A percentile compares a stretch with the other conserved stretches of the same genome.
Evolutionary conservation across 2,113 vertebrate species (phyloP).

Genomic region (Tychaedon coryphoeus): DNA sequence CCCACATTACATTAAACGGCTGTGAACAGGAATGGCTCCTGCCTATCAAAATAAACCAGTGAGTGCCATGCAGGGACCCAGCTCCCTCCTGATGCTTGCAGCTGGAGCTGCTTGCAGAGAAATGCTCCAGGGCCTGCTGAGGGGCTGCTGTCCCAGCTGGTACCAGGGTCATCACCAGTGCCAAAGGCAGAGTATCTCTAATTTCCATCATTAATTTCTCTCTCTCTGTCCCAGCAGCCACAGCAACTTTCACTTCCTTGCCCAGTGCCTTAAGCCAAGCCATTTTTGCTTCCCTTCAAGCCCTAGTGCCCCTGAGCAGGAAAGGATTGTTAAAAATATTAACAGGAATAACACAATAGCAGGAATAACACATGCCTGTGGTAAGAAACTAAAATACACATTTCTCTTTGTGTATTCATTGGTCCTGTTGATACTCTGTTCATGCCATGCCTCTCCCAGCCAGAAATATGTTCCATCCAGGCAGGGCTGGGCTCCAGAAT

Average conservation of each 20-base stretch:
- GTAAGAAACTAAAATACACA: neutral
- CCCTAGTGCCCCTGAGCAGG: neutral
- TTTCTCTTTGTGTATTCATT: neutral
- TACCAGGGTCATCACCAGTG: neutral
- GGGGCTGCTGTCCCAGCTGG: neutral
- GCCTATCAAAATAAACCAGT: slow-evolving; percentile 14
- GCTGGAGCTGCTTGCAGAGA: fast-evolving
- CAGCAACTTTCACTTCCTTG: neutral
- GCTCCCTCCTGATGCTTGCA: neutral
- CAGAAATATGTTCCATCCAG: neutral
- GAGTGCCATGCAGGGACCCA: neutral
- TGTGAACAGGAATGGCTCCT: slow-evolving; percentile 7
- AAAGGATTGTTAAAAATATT: neutral
- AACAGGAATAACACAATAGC: neutral
- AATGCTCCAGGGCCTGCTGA: neutral
- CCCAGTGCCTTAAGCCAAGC: neutral
- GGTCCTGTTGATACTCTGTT: neutral
- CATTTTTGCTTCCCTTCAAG: neutral
- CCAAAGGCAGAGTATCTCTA: neutral
- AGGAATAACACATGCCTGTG: neutral
- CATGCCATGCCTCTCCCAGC: neutral
- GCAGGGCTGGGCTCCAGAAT: neutral
- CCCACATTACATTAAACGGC: slow-evolving; percentile 37
- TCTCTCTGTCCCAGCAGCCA: neutral
- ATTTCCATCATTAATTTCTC: neutral